Base-by-base conservation (phyloP, 2,888 invertebrate genomes). In the Ametastegia equiseti region DNA sequence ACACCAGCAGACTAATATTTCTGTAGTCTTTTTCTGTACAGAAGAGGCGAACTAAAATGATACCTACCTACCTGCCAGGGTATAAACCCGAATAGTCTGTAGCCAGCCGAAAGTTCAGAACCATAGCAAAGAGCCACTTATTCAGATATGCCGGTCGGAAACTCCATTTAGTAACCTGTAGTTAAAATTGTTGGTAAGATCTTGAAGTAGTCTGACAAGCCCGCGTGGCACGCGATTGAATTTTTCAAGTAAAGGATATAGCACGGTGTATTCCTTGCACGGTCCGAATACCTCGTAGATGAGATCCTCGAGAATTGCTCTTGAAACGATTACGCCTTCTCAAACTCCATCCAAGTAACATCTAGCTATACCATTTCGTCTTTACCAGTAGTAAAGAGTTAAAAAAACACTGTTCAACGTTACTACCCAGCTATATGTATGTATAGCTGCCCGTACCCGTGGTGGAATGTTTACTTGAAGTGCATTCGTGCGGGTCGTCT, bases 101-200 rank as follows among this genome's bases (percentile, higher is more conserved):
- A 54, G 36, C 19, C 11, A n/a, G 47, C 75, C 75, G 27, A 27
- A 45, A 75, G 19, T 54, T 75, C 9, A 23, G 50, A 54, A 75
- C 50, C 75, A 45, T 27, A n/a, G 33, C 33, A n/a, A 36, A 54
- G 33, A 75, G 45, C 75, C 75, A 54, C 75, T 75, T 75, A 75
- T 75, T 75, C 75, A 54, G 75, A 75, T 75, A 75, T 54, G 75
- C 54, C 19, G 19, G 33, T 75, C 75, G 75, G 36, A 54, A 75
- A 75, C 54, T 54, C 75, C 75, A 54, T 75, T 75, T 75, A 75
- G 75, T 54, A 75, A 23, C 75, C 75, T 36, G 75, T 75, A 54
- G 75, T 75, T 75, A 75, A 75, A 50, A 75, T 75, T 36, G n/a
- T 75, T 75, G 36, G 9, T 30, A 33, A 50, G 50, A 75, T 71